Base-by-base conservation (phyloP, 2,113 vertebrate species). In the Heterochromis multidens region DNA sequence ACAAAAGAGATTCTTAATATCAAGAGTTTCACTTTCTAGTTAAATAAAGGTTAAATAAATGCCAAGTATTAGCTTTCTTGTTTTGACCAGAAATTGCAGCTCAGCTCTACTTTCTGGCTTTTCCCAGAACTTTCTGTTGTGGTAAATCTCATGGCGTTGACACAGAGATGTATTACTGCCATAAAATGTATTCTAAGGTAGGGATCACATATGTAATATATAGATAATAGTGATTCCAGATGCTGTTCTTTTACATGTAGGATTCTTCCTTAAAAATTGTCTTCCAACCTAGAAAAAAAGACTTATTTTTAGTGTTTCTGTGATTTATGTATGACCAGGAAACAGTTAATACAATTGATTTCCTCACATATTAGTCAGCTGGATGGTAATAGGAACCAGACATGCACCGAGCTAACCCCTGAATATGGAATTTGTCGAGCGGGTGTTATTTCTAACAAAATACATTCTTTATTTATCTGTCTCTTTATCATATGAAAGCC, bases 361-460 rank as follows among this genome's bases (percentile, higher is more conserved):
- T 92, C 86, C 85, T 85, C 77, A 89, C 63, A 83, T 80, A 85
- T 89, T 84, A 89, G 85, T 95, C 92, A 93, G 88, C 91, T 92
- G 83, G 72, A 88, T 4, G 21, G 61, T 94, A 94, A 96, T 93
- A 77, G 46, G 89, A 95, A 95, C 86, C 95, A 96, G 93, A 92
- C 88, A 12, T 94, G 92, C 87, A 93, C 92, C 57, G 83, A 89
- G 56, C 84, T 89, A 52, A 94, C 88, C 92, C 74, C 67, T 62
- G 83, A 76, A 78, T 79, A 83, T 88, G 89, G 90, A 85, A 90
- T 94, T 91, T 87, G 89, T 82, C 87, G 84, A 91, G 85, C 63
- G 67, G 78, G 65, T 89, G 27, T 81, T 85, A 90, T 92, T 91
- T 81, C 89, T 70, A 87, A 87, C 80, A 70, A 91, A 93, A 91